A percentile compares a stretch with the other conserved stretches of the same genome.
Evolutionary conservation across 1,140 invertebrate genomes (phyloP).

Genomic region (Episyrphus balteatus): DNA sequence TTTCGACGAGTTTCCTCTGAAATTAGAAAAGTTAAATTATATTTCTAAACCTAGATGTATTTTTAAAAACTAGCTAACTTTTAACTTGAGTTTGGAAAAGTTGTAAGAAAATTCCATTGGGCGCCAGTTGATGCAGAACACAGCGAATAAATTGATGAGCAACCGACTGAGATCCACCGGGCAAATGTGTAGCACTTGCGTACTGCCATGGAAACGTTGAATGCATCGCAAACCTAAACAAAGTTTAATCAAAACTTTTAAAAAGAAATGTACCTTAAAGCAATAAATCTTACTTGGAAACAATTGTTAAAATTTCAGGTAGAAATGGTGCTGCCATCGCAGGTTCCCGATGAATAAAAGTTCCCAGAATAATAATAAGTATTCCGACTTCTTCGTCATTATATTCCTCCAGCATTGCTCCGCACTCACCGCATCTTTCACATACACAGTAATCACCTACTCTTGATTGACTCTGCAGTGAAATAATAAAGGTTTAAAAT

Average conservation of each 20-base stretch:
- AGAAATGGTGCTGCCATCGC: slow-evolving; percentile 83
- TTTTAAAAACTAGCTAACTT: slow-evolving; percentile 41
- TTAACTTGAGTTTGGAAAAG: slow-evolving; percentile 84
- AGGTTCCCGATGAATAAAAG: slow-evolving; percentile 93
- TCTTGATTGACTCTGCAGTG: slow-evolving; percentile 46
- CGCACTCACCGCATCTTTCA: slow-evolving; percentile 65
- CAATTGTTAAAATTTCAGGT: slow-evolving; percentile 79
- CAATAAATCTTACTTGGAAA: slow-evolving; percentile 58
- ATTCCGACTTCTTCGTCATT: slow-evolving; percentile 94
- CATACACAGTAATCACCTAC: slow-evolving; percentile 61
- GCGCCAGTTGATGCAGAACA: slow-evolving; percentile 89
- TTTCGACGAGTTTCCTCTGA: slow-evolving; percentile 30
- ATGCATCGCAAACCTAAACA: slow-evolving; percentile 54
- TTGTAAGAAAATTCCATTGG: slow-evolving; percentile 92
- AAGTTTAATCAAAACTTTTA: neutral
- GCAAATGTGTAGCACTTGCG: slow-evolving; percentile 76
- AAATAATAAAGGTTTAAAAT: too few relatives aligned
- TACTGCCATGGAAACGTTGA: slow-evolving; percentile 83
- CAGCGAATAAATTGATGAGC: slow-evolving; percentile 95
- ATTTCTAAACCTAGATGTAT: neutral
- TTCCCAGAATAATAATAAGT: slow-evolving; percentile 86
- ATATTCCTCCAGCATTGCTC: slow-evolving; percentile 79
- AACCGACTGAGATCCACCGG: slow-evolving; percentile 81
- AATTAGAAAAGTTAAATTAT: neutral
- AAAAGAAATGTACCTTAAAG: neutral